A percentile compares a stretch with the other conserved stretches of the same genome.
Evolutionary conservation across 1,140 invertebrate species (phyloP).

Genomic region (Bradynema listronoti): DNA sequence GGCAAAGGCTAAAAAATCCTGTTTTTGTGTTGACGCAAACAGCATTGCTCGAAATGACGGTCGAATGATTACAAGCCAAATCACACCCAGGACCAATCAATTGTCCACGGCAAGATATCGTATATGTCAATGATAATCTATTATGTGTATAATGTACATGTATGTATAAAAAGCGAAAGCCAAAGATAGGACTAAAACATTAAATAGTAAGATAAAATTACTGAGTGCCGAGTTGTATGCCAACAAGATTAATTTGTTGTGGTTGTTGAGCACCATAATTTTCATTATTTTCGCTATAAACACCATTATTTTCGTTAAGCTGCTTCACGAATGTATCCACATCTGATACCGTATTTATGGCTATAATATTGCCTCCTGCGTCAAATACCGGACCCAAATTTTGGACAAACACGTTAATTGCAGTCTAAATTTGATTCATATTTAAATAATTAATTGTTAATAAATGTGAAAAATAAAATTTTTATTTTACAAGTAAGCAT

Average conservation of each 20-base stretch:
- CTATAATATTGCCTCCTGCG: conserved; percentile 24
- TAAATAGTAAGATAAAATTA: conserved; percentile 9
- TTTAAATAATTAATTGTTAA: not conserved
- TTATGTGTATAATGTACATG: not conserved
- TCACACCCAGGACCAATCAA: conserved; percentile 44
- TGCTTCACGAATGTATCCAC: conserved; percentile 48
- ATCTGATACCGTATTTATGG: conserved; percentile 44
- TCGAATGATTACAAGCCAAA: conserved; percentile 40
- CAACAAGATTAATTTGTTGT: conserved; percentile 24
- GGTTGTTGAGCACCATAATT: conserved; percentile 12
- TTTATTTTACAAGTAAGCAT: too few relatives aligned
- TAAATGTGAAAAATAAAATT: too few relatives aligned
- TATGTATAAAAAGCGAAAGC: too few relatives aligned
- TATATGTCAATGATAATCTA: conserved; percentile 39
- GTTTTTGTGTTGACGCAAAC: conserved; percentile 40
- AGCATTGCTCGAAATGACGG: conserved; percentile 36
- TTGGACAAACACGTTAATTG: conserved; percentile 47
- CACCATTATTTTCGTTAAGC: conserved; percentile 18
- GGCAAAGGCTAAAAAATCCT: conserved; percentile 43
- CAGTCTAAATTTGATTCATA: conserved; percentile 29
- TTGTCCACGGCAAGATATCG: conserved; percentile 36
- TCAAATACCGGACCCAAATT: conserved; percentile 47
- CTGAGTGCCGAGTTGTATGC: conserved; percentile 43
- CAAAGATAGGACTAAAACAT: not conserved
- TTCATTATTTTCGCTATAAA: not conserved